phyloP scores from a whole-genome alignment of 2,888 invertebrate species.

The Hipparchia semele region DNA sequence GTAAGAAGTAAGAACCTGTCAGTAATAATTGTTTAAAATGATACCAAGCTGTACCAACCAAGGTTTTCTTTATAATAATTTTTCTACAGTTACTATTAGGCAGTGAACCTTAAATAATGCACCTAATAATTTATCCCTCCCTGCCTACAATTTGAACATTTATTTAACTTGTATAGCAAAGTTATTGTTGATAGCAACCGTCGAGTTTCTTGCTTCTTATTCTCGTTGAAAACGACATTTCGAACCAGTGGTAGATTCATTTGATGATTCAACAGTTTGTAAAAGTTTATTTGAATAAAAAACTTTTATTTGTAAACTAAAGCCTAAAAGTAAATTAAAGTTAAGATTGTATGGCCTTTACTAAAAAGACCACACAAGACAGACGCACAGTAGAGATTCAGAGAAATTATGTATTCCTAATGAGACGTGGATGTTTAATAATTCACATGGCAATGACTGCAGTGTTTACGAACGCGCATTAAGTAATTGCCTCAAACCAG shows the following conservation, averaged over 20 bases:
- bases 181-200: too few species aligned
- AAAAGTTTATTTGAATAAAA: too few species aligned
- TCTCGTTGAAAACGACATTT: too few species aligned
- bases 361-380: conserved; percentile 14
- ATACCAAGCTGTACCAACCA: too few species aligned
- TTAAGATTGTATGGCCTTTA: not conserved
- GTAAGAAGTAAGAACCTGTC: too few species aligned
- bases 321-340: not conserved
- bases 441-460: conserved; percentile 54
- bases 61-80: too few species aligned
- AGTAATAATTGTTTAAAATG: too few species aligned
- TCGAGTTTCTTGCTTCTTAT: too few species aligned
- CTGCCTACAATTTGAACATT: too few species aligned
- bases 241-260: too few species aligned
- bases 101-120: not conserved
- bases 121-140: not conserved
- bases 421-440: conserved; percentile 55
- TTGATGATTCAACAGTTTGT: too few species aligned
- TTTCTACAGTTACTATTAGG: not conserved
- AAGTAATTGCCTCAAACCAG: conserved; percentile 54
- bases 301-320: not conserved
- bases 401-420: conserved; percentile 26
- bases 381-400: conserved; percentile 19
- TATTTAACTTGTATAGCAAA: too few species aligned
- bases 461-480: conserved; percentile 48